Evolutionary conservation across 2,888 invertebrate species (phyloP).

Genomic region (Agrenia bidenticulata): DNA sequence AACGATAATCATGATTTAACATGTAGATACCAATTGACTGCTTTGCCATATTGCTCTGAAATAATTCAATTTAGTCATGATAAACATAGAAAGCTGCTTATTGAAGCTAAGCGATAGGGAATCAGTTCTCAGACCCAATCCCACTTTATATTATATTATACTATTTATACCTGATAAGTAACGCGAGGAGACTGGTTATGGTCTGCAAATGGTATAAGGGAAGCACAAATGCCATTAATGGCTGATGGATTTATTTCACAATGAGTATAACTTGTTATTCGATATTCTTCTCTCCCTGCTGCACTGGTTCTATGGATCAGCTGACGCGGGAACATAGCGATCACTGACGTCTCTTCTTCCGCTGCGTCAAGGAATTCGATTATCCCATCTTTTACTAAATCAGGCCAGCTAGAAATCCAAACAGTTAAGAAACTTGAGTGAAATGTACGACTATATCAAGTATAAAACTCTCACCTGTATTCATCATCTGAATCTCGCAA

Average conservation of each 20-base stretch:
- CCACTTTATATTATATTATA: too few relatives aligned
- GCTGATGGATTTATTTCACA: conserved; percentile 67
- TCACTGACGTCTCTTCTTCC: conserved; percentile 64
- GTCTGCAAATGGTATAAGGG: conserved; percentile 67
- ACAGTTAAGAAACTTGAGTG: conserved; percentile 1
- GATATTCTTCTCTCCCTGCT: background rate
- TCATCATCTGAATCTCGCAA: conserved; percentile 57
- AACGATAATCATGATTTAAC: conserved; percentile 64
- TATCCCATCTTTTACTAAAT: conserved; percentile 64
- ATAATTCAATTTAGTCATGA: too few relatives aligned
- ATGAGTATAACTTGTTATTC: conserved; percentile 61
- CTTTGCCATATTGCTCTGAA: conserved; percentile 64
- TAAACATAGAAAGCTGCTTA: too few relatives aligned
- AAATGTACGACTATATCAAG: conserved; percentile 6
- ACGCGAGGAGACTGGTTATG: conserved; percentile 67
- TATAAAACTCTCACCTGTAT: conserved; percentile 24
- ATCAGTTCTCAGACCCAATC: too few relatives aligned
- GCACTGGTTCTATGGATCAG: conserved; percentile 60
- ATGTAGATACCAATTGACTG: conserved; percentile 66
- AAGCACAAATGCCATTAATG: conserved; percentile 67
- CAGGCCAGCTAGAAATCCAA: conserved; percentile 53
- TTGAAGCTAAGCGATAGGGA: too few relatives aligned
- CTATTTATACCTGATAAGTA: conserved; percentile 60
- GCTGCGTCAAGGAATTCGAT: conserved; percentile 65
- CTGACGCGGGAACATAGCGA: conserved; percentile 64